Percentiles rank a stretch among this genome's conserved stretches.
Conservation (phyloP, 1,140 invertebrate species). For the Pseudomyrmex gracilis region DNA sequence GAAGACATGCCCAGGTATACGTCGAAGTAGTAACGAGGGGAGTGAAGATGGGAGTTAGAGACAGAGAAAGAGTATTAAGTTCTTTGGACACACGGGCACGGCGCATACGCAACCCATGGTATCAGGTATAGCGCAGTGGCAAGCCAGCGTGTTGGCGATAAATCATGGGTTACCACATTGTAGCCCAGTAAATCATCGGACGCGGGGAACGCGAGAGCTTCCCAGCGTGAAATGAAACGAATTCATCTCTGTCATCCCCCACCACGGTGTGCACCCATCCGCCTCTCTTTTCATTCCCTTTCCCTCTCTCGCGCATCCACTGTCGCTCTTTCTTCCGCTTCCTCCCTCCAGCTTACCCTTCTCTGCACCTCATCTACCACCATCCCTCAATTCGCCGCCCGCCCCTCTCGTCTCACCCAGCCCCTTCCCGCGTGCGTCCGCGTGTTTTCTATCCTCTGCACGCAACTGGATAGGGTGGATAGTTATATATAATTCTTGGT, state of each 20-base stretch:
- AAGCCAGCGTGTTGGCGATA: slow-evolving; percentile 85
- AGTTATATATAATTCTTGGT: slow-evolving; percentile 74
- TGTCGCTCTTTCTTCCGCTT: slow-evolving; percentile 74
- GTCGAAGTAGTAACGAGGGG: slow-evolving; percentile 57
- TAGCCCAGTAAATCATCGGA: slow-evolving; percentile 89
- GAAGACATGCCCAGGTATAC: slow-evolving; percentile 62
- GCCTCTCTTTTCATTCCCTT: slow-evolving; percentile 75
- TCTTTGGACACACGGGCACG: slow-evolving; percentile 79
- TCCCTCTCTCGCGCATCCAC: slow-evolving; percentile 72
- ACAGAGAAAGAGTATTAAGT: slow-evolving; percentile 75
- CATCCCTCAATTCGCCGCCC: slow-evolving; percentile 75
- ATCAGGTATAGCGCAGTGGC: slow-evolving; percentile 82
- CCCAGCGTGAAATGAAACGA: slow-evolving; percentile 87
- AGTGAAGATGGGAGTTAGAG: slow-evolving; percentile 39
- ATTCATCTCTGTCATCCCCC: slow-evolving; percentile 86
- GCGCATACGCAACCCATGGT: slow-evolving; percentile 79
- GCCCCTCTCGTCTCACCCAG: slow-evolving; percentile 51
- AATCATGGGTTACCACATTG: slow-evolving; percentile 90
- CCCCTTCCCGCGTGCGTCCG: slow-evolving; percentile 64
- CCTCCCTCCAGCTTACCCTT: slow-evolving; percentile 73
- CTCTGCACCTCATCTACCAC: slow-evolving; percentile 73
- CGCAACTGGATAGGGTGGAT: slow-evolving; percentile 80
- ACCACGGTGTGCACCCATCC: slow-evolving; percentile 74
- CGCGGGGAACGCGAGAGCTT: slow-evolving; percentile 86
- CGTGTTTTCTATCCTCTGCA: slow-evolving; percentile 83